Evolutionary conservation across 2,888 invertebrate genomes (phyloP), one percentile per base, ranked within the genome.

Genomic region (Sturmia bella): DNA sequence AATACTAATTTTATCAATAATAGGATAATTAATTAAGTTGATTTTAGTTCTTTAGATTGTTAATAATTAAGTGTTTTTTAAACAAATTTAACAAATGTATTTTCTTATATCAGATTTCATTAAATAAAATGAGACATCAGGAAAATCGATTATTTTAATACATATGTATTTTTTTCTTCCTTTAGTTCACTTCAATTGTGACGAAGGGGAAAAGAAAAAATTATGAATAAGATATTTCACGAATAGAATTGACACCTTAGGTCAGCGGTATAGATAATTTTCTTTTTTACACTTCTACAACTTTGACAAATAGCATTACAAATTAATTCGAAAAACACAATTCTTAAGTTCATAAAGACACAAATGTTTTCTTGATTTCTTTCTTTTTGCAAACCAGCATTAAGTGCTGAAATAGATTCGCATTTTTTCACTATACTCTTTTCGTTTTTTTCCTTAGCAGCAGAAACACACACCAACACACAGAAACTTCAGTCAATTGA

Each of bases 381-480:
- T 75, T 50, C 48, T 19, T 64, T 72, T 73, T 37, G 50, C 50
- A 41, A 73, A 50, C 50, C 61, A 77, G 45, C 50, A 37, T 63
- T 73, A 45, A 43, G 32, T 43, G 68, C 59, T 63, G 56, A 77
- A 69, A 77, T 73, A 77, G 79, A 85, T 87, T 87, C 86, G 87
- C 87, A 87, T 88, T 87, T 87, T 88, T 80, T 77, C 81, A 80
- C 80, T 80, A 78, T 79, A 83, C 84, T 78, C 80, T 84, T 84
- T 86, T 84, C 73, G 84, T 76, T 70, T 45, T 24, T 63, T 75
- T 81, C 77, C 75, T 48, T 56, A 69, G 32, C 48, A 61, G 61
- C 54, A 39, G 59, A 59, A 54, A 69, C 41, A 77, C 80, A 83
- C 74, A 69, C 41, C 75, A 79, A 83, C 74, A 84, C 77, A 83